phyloP scores from a whole-genome alignment of 2,113 vertebrate species.

The Copsychus sechellarum region DNA sequence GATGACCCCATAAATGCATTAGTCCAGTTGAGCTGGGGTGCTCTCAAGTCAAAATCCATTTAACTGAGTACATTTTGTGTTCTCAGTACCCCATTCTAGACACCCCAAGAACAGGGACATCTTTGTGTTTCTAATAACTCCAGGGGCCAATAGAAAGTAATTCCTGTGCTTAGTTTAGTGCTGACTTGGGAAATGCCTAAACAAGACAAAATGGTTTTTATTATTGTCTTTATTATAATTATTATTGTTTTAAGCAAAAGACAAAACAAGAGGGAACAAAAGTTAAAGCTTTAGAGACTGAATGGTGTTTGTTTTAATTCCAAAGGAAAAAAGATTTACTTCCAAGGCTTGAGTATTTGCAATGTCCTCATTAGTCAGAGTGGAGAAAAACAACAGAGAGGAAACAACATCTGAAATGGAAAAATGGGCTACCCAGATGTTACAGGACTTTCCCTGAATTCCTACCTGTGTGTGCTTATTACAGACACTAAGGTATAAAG shows the following conservation, averaged over 20 bases:
- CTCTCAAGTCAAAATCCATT: background rate
- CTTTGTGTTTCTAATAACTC: background rate
- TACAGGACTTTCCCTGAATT: background rate
- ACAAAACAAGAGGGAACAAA: constrained; percentile 22
- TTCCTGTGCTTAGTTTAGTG: background rate
- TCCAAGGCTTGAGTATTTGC: background rate
- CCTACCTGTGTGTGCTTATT: background rate
- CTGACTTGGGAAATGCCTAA: background rate
- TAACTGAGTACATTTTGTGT: background rate
- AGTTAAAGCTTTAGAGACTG: background rate
- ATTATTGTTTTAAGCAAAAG: background rate
- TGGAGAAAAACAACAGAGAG: background rate
- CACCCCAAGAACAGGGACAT: background rate
- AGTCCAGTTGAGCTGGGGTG: background rate
- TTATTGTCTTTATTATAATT: background rate
- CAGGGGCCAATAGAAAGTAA: background rate
- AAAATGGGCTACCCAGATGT: background rate
- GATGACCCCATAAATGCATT: background rate
- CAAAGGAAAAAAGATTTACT: background rate
- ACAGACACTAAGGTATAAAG: background rate
- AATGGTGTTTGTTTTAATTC: constrained; percentile 8
- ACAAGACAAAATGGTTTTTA: background rate
- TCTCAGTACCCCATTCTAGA: background rate
- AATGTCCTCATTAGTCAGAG: background rate
- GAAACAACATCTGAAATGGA: background rate